Conservation (phyloP, 2,888 invertebrate genomes). For the Spodoptera exigua region DNA sequence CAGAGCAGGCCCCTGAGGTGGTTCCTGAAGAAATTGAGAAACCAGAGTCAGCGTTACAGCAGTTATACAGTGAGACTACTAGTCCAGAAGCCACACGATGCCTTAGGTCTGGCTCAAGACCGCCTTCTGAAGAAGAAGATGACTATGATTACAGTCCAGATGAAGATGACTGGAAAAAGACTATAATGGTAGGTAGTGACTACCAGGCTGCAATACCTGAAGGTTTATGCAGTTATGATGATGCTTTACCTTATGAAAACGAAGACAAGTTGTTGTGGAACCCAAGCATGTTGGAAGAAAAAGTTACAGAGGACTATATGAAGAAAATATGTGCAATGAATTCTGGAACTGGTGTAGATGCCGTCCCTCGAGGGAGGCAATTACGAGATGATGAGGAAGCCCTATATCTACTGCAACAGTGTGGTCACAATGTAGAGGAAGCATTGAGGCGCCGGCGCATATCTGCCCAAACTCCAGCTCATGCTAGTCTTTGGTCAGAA, state of each 20-base stretch:
- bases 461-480: slow-evolving; percentile 91
- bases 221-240: slow-evolving; percentile 97
- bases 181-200: slow-evolving; percentile 98
- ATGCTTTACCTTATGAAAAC: slow-evolving; percentile 98
- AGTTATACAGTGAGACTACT: slow-evolving; percentile 79
- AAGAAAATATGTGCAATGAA: slow-evolving; percentile 89
- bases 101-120: slow-evolving; percentile 91
- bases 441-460: slow-evolving; percentile 94
- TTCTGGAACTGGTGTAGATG: slow-evolving; percentile 80
- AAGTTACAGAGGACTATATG: slow-evolving; percentile 94
- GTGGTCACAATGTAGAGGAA: slow-evolving; percentile 98
- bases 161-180: slow-evolving; percentile 97
- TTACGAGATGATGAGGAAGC: slow-evolving; percentile 97
- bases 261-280: slow-evolving; percentile 98
- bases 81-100: slow-evolving; percentile 84
- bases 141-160: slow-evolving; percentile 95
- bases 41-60: slow-evolving; percentile 85
- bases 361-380: slow-evolving; percentile 93
- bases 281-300: slow-evolving; percentile 93
- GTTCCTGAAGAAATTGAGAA: slow-evolving; percentile 81
- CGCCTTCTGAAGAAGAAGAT: slow-evolving; percentile 94
- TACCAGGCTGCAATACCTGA: slow-evolving; percentile 98
- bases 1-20: slow-evolving; percentile 74
- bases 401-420: slow-evolving; percentile 96
- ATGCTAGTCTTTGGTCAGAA: slow-evolving; percentile 97